Percentiles rank a stretch among this genome's conserved stretches.
phyloP scores from a whole-genome alignment of 2,797 vertebrate species.

The Cryptoblepharus egeriae region DNA sequence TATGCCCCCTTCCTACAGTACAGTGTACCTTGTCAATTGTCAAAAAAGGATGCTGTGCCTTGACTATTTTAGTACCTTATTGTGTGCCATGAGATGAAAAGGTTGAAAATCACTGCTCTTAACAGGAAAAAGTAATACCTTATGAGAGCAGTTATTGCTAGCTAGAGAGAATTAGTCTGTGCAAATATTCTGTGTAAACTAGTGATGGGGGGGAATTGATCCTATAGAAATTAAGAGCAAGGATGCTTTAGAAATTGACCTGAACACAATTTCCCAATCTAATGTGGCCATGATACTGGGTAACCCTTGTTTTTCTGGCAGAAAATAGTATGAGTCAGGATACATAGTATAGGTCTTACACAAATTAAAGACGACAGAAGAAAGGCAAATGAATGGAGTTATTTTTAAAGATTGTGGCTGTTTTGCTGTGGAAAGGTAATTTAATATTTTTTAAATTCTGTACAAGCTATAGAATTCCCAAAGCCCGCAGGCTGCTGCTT shows the following conservation, averaged over 20 bases:
- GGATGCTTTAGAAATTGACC: constrained; percentile 59
- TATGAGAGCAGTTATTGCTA: neutral
- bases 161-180: neutral
- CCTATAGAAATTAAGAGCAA: constrained; percentile 25
- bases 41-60: neutral
- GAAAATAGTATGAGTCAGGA: constrained; percentile 53
- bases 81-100: too few relatives aligned
- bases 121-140: neutral
- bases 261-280: constrained; percentile 50
- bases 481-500: constrained; percentile 83
- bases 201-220: constrained; percentile 24
- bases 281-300: constrained; percentile 49
- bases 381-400: constrained; percentile 62
- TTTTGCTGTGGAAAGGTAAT: constrained; percentile 74
- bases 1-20: too few relatives aligned
- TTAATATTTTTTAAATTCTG: constrained; percentile 77
- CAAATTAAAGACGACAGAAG: constrained; percentile 38
- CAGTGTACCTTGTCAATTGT: too few relatives aligned
- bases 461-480: constrained; percentile 79
- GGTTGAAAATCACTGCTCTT: too few relatives aligned
- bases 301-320: constrained; percentile 50
- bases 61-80: too few relatives aligned
- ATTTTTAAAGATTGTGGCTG: constrained; percentile 67
- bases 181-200: neutral
- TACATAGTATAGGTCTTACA: neutral